These are phyloP conservation scores for Callithrix jacchus DNA, from an alignment of 2,113 vertebrate species.

Conservation along the genomic window DNA sequence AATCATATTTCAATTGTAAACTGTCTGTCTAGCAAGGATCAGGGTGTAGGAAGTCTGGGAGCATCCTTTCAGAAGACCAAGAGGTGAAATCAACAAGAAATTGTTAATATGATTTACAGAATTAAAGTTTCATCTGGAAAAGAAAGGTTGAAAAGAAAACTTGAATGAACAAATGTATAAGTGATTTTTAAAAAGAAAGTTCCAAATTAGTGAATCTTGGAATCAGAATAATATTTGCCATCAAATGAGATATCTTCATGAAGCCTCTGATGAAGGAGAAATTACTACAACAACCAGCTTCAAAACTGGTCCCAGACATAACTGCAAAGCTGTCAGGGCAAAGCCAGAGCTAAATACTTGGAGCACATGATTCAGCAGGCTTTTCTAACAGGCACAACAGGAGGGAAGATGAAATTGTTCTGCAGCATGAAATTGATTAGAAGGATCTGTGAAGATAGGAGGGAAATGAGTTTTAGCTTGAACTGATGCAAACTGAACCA, in stretches of 20 bases:
- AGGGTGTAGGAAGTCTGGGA: neutral
- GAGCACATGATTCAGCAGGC: neutral
- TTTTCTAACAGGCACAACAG: neutral
- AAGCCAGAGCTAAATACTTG: neutral
- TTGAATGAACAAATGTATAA: neutral
- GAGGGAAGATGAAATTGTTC: constrained; percentile 14
- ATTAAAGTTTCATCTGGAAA: neutral
- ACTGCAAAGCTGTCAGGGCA: neutral
- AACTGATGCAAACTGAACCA: neutral
- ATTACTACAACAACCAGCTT: neutral
- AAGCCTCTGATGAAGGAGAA: neutral
- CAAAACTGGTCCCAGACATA: neutral
- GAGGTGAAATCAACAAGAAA: neutral
- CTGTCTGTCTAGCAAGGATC: neutral
- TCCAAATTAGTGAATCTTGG: neutral
- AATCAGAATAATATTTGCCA: neutral
- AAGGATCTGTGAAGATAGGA: neutral
- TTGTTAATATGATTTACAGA: neutral
- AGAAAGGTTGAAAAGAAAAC: neutral
- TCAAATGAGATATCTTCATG: neutral
- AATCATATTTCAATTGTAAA: neutral
- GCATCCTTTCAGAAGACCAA: neutral
- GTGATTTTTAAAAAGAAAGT: neutral
- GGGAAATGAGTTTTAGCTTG: neutral
- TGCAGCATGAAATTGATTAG: neutral